Base-by-base conservation (phyloP, 2,797 vertebrate genomes). In the Tokudaia tokunoshimensis region DNA sequence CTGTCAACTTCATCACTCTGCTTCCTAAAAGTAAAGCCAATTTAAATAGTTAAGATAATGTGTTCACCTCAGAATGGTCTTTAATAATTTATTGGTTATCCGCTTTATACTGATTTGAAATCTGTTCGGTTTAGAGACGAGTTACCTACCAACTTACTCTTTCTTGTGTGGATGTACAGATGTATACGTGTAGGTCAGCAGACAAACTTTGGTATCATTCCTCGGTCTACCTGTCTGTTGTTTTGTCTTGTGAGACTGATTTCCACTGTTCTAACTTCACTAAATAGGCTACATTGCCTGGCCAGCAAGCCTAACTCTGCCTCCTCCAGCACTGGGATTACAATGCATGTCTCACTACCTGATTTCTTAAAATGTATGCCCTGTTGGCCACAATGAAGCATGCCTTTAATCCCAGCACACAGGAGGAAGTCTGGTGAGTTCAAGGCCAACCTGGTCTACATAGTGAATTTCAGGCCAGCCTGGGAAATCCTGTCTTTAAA, bases 21-120 rank as follows among this genome's bases (percentile, higher is more conserved):
- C 34, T 89, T 97, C 80, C 63, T 61, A 93, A 61, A 89, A 44
- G 47, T 82, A 88, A 95, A 92, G 20, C 50, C 57, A 91, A 96
- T 74, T 95, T 78, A 93, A 96, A 91, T 88, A 85, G 55, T 84
- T 83, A 95, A 82, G 72, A 90, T 61, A 92, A 14, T 7, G 63
- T 70, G 92, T 85, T 89, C 82, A 87, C 12, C 47, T 63, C 26
- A 94, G 41, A 95, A 89, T n/a, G 88, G 44, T 82, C 91, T 82
- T 94, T 81, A 94, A 41, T 83, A 91, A 92, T 82, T 83, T 97
- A 84, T 67, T 79, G 34, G 14, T 61, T 86, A 94, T 15, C 29
- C 13, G 72, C 50, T 79, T 89, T 92, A 87, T n/a, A 94, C 17
- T 72, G 26, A 82, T 57, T 95, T 26, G 95, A 85, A 55, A 89